Evolutionary conservation across 2,888 invertebrate species (phyloP), one percentile per base, ranked within the genome.

Genomic region (Drosophila diplacantha): DNA sequence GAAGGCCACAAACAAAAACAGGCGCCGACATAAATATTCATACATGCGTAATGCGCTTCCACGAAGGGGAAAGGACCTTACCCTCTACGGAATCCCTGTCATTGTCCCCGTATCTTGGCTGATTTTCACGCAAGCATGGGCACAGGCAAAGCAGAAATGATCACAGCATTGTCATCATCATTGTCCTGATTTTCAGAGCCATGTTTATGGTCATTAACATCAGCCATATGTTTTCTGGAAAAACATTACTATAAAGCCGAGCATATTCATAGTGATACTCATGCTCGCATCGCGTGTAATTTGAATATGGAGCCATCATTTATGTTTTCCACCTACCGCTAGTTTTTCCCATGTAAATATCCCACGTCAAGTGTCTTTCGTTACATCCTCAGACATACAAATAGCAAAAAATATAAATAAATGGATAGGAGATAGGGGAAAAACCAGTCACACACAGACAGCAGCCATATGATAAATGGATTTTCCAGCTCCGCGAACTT

Each of bases 381-480:
- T 50, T 65, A 61, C 60, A 49, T 69, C 59, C 61, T 14, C 26
- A 52, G 44, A 34, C 35, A 35, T 26, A 20, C 6, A 29, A 26
- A 32, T 38, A 31, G 51, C 24, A 18, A 26, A 11, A 32, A 24
- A 18, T 24, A 31, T 4, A 24, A 5, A 24, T 12, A 37, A 22
- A 49, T 6, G 12, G 20, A 22, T 2, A 31, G 24, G 32, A 9
- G 24, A 44, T 41, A 43, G 39, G 20, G 9, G 29, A 18, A 44
- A 14, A 34, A 14, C 20, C 39, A 18, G 18, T 44, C 53, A 57
- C 43, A 73, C 26, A 41, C 63, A 51, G 41, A 26, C 44, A 44
- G 35, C 49, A 53, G 43, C 43, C 53, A 64, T 67, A 68, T 77
- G 79, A 77, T 76, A 76, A 79, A 74, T 77, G 76, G 74, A 74